Evolutionary conservation across 2,113 vertebrate genomes (phyloP).

Genomic region (Oryzias melastigma): DNA sequence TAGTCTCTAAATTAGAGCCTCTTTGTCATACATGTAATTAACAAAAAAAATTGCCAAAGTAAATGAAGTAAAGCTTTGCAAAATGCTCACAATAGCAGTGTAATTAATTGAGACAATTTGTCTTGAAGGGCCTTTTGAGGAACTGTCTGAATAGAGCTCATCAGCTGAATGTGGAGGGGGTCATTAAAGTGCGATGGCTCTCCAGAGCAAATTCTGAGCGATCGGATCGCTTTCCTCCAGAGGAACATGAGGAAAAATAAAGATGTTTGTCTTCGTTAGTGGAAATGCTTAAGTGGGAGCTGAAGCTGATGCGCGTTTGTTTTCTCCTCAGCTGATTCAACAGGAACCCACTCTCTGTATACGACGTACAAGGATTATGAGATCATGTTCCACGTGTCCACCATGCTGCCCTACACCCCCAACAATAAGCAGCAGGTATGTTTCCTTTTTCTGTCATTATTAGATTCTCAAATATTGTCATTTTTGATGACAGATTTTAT

Average conservation of each 20-base stretch:
- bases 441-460: background rate
- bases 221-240: background rate
- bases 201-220: conserved; percentile 10
- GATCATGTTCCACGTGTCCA: conserved; percentile 81
- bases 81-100: conserved; percentile 2
- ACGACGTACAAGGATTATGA: conserved; percentile 80
- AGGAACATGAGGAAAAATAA: background rate
- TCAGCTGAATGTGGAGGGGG: conserved; percentile 15
- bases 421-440: conserved; percentile 98
- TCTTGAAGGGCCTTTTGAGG: conserved; percentile 29
- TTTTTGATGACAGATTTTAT: too few species aligned
- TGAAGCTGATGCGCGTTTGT: conserved; percentile 5
- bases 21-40: background rate
- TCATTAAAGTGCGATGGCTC: conserved; percentile 27
- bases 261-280: background rate
- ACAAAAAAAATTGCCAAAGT: background rate
- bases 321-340: conserved; percentile 71
- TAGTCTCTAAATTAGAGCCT: background rate
- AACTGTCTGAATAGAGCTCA: conserved; percentile 17
- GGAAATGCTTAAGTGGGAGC: background rate
- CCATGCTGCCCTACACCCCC: conserved; percentile 95
- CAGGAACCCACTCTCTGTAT: conserved; percentile 77
- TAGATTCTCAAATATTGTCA: too few species aligned
- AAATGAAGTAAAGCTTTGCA: conserved; percentile 22
- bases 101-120: conserved; percentile 43